Evolutionary conservation across 2,888 invertebrate genomes (phyloP), one percentile per base, ranked within the genome.

Genomic region (Drosophila eohydei): DNA sequence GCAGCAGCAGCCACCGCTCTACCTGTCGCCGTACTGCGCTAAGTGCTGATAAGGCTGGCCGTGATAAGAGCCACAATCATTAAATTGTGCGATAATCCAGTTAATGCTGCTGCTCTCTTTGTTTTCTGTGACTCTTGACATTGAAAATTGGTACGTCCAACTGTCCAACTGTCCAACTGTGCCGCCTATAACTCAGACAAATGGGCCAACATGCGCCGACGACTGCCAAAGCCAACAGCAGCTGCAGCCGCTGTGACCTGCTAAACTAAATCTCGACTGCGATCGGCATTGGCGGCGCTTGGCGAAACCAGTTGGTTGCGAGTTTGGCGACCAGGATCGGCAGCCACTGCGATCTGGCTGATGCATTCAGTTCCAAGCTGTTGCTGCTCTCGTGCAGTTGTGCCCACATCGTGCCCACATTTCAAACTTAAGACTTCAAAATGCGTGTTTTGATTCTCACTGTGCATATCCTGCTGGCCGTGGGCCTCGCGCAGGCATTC

Each of bases 331-430:
- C 71, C 57, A 72, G 88, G 81, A 83, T 80, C 64, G 74, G 34
- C 11, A 46, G 65, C 51, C 55, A 62, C 60, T 60, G 55, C 66
- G 69, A 78, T 78, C 80, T 72, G 54, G 54, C 48, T 48, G 65
- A 30, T 72, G 78, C 78, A 71, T 79, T 83, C 88, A 89, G 89
- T 89, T 83, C 70, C 52, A 46, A 71, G 74, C 83, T 66, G 89
- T 72, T 52, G 81, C 76, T 86, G 78, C 73, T 80, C 71, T 73
- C 68, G 88, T 80, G 75, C 86, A 86, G 89, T 86, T 80, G 88
- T 88, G 82, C 74, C 66, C 59, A 58, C 51, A 74, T 50, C 64
- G 43, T 63, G 44, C n/a, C n/a, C 21, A 21, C 21, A 65, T 21
- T 11, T 11, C 14, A 52, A 52, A 67, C 21, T 54, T 66, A 14